phyloP scores from a whole-genome alignment of 92 coral and sea anemone genomes.

The Muricea muricata region DNA sequence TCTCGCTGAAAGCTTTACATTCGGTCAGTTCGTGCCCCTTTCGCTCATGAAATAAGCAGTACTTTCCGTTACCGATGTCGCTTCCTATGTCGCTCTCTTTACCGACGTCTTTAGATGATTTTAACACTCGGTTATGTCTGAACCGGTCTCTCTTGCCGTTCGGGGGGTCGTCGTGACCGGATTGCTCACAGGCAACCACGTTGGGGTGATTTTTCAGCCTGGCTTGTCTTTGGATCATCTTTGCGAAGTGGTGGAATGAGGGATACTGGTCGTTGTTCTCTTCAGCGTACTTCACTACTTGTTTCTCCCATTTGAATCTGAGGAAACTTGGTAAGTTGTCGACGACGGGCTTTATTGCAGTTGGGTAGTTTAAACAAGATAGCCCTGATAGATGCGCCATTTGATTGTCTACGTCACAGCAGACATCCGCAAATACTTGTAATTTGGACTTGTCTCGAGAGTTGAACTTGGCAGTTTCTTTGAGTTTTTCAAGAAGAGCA shows the following conservation, averaged over 20 bases:
- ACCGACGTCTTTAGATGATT: too few relatives aligned
- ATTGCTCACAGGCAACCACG: neutral
- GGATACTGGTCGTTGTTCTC: conserved; percentile 43
- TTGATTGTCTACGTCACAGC: neutral
- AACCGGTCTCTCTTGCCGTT: too few relatives aligned
- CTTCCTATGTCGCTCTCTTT: too few relatives aligned
- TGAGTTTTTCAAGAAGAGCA: neutral
- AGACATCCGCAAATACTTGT: neutral
- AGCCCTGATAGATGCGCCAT: neutral
- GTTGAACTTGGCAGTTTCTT: neutral
- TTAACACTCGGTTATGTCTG: too few relatives aligned
- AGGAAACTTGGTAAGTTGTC: neutral
- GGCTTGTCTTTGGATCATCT: conserved; percentile 40
- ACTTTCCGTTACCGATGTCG: neutral
- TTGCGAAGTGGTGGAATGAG: conserved; percentile 5
- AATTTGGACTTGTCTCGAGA: neutral
- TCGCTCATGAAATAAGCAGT: conserved; percentile 34
- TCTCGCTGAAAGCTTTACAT: conserved; percentile 45
- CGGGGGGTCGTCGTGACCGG: too few relatives aligned
- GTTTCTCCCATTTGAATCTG: conserved; percentile 58
- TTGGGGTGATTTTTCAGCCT: conserved; percentile 41
- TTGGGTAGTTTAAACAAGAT: neutral
- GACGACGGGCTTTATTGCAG: neutral
- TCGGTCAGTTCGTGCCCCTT: conserved; percentile 50
- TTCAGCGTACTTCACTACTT: conserved; percentile 37